Evolutionary conservation across 2,888 invertebrate genomes (phyloP), one percentile per base, ranked within the genome.

Genomic region (Dascillus cervinus): DNA sequence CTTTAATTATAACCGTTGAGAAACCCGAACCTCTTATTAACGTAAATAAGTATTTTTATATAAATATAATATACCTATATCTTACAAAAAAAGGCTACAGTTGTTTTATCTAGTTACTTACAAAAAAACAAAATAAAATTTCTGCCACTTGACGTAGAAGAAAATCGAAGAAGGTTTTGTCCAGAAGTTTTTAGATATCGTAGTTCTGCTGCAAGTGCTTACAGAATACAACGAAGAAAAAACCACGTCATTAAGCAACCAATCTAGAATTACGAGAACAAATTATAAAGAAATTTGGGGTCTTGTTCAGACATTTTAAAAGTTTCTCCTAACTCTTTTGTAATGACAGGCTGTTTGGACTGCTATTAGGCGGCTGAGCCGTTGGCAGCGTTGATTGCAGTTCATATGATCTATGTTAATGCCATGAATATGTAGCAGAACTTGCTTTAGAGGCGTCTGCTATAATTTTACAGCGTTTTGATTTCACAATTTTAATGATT

Each of bases 201-300:
- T n/a, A n/a, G n/a, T n/a, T n/a, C n/a, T n/a, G n/a, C n/a, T n/a
- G n/a, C n/a, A n/a, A n/a, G n/a, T n/a, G n/a, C n/a, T n/a, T n/a
- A n/a, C n/a, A n/a, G n/a, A n/a, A n/a, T n/a, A n/a, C n/a, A n/a
- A n/a, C n/a, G n/a, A n/a, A 6, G 24, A 31, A 35, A 26, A 31
- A 35, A 31, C 15, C 10, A 11, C 31, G 14, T 26, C 35, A 29
- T 26, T 26, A 35, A 20, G 22, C 22, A 25, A 9, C 21, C 23
- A 33, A 29, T 34, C 24, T 29, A 28, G 29, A 28, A 34, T 29
- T 34, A 50, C 47, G 32, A 41, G 45, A 41, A 47, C 51, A 50
- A 58, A 60, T 60, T 59, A 59, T 58, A 60, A 58, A 60, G 53
- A 58, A 60, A 60, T 60, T 60, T 60, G 53, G 57, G 52, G 52